Evolutionary conservation across 2,888 invertebrate species (phyloP), one percentile per base, ranked within the genome.

Genomic region (Drosophila greeni): DNA sequence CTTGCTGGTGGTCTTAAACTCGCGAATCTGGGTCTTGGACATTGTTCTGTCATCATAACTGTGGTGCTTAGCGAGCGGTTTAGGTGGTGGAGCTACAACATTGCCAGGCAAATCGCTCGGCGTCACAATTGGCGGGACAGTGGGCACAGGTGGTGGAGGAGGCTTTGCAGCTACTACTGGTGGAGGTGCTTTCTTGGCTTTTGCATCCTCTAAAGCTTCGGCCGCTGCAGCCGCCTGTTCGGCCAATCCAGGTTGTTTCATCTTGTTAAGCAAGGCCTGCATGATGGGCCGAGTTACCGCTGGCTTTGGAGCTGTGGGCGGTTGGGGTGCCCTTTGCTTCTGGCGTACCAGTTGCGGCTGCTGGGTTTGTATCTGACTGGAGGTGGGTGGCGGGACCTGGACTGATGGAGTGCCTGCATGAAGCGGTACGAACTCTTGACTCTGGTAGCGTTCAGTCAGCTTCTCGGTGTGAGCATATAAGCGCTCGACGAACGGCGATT

Each of bases 11-110:
- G 91, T 91, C 87, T 92, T 92, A 72, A 92, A 92, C 80, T 92
- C 92, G 58, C 92, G 91, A 73, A 92, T 92, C 88, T 92, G 92
- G 68, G 91, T 91, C 77, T 91, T 92, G 0, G 92, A 92, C 24
- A 92, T 76, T 3, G 92, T 92, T 80, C 91, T 92, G 72, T 92
- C 92, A 66, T 92, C 92, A 58, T 92, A 92, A 73, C 92, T 92
- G n/a, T 92, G 91, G 76, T 92, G 92, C 85, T 92, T 92, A 26
- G 91, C 91, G 42, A 92, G 77, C 9, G 92, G 91, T 75, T 92
- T 92, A 62, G 90, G 91, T 36, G 91, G 91, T 5, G 82, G 71
- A 3, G 91, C 90, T 9, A 79, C 76, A 6, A 80, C 78, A 26
- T 81, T 73, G 26, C 85, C 74, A 6, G 85, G 83, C 36, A 84